Conservation (phyloP, 2,888 invertebrate species). For the Isoperla grammatica region DNA sequence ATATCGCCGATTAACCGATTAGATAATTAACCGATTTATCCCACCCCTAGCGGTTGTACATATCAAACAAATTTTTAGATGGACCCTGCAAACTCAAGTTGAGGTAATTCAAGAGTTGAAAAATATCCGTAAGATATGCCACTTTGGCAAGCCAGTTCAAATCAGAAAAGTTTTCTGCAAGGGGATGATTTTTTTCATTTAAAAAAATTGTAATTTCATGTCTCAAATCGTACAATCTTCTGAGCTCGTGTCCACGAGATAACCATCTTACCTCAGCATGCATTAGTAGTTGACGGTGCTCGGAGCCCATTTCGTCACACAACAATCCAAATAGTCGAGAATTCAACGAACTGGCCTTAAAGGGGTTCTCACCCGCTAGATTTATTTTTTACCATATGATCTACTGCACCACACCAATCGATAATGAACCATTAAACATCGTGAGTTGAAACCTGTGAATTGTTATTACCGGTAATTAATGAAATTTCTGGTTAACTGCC, state of each 20-base stretch:
- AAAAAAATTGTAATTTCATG: neutral
- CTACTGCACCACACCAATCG: too few relatives aligned
- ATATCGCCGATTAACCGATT: too few relatives aligned
- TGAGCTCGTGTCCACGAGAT: constrained; percentile 3
- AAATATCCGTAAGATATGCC: constrained; percentile 7
- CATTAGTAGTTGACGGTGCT: neutral
- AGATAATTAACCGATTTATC: too few relatives aligned
- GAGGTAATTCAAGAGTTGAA: neutral
- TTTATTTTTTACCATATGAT: too few relatives aligned
- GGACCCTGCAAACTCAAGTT: constrained; percentile 7
- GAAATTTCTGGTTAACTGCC: too few relatives aligned
- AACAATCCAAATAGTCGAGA: neutral
- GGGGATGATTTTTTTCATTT: constrained; percentile 6
- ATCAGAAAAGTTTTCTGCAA: constrained; percentile 5
- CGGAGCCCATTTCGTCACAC: neutral
- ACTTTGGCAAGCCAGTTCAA: neutral
- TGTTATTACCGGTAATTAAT: too few relatives aligned
- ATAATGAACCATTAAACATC: too few relatives aligned
- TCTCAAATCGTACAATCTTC: neutral
- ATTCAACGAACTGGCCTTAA: neutral
- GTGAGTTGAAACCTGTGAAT: too few relatives aligned
- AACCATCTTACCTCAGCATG: constrained; percentile 8
- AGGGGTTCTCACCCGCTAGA: too few relatives aligned
- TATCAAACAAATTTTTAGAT: neutral
- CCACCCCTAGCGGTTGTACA: too few relatives aligned